Base-by-base conservation (phyloP, 2,797 vertebrate genomes). In the Gila robusta region DNA sequence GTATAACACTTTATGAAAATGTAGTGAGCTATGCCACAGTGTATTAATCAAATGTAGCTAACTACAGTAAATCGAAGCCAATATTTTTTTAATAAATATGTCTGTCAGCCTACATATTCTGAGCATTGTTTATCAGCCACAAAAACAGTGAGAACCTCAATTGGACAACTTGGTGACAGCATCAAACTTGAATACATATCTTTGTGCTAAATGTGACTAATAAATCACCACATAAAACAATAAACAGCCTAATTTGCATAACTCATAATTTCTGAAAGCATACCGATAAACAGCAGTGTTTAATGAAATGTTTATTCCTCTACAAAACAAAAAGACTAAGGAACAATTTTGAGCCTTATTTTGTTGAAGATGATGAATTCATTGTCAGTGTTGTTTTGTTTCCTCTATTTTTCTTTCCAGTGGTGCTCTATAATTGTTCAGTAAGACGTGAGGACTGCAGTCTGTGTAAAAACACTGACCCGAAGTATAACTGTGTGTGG, bases 391-490 rank as follows among this genome's bases (percentile, higher is more conserved):
- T 35, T 41, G 12, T 54, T 82, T 74, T 56, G 49, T 41, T 72
- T 67, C 23, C 39, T 35, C 3, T 56, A 5, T 56, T 82, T 32
- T 9, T 71, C 66, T 59, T 28, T 35, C 0, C 91, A 99, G 98
- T 99, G 73, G 95, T 95, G 21, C 94, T 99, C 81, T 98, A 99
- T 89, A 99, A 97, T 94, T 99, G 98, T 91, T 98, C 97, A 0
- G 97, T 97, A 4, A 96, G 96, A 64, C 95, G 97, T 74, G 96
- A 94, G 0, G 98, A 99, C 95, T 99, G 98, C 92, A 99, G 97
- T 85, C 92, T 99, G 82, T 99, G 98, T 91, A 97, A 96, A 54
- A 96, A 97, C 0, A 96, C 97, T 0, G 89, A 92, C 10, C 19
- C 78, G 0, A 89, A 91, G 49, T 99, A 98, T 71, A 54, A 91